Conservation (phyloP, 2,113 vertebrate species). For the Asarcornis scutulata region DNA sequence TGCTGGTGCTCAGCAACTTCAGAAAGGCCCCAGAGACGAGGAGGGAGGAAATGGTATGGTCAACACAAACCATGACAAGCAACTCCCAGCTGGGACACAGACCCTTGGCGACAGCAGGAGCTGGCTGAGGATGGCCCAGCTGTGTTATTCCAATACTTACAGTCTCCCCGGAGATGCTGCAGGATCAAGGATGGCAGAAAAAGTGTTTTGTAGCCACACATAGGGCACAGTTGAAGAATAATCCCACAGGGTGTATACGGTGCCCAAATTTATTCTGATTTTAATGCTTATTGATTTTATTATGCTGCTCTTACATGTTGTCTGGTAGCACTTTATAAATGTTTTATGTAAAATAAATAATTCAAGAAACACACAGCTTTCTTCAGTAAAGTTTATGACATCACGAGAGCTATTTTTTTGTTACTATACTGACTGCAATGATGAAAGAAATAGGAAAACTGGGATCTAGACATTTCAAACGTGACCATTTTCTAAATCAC, state of each 20-base stretch:
- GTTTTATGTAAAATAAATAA: slow-evolving; percentile 68
- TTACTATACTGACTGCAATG: slow-evolving; percentile 12
- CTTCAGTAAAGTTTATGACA: slow-evolving; percentile 60
- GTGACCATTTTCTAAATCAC: slow-evolving; percentile 39
- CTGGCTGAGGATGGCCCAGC: not conserved
- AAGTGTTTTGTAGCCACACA: not conserved
- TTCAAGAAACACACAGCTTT: slow-evolving; percentile 43
- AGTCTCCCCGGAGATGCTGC: not conserved
- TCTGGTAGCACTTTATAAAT: slow-evolving; percentile 58
- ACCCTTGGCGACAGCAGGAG: not conserved
- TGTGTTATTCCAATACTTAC: not conserved
- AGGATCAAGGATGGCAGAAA: not conserved
- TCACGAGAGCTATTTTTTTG: slow-evolving; percentile 56
- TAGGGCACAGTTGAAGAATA: not conserved
- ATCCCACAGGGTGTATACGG: not conserved
- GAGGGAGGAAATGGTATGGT: not conserved
- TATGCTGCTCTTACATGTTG: slow-evolving; percentile 15
- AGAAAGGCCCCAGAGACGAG: not conserved
- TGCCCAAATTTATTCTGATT: slow-evolving; percentile 30
- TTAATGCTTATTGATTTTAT: slow-evolving; percentile 59
- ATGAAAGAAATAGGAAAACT: slow-evolving; percentile 47
- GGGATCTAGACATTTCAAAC: slow-evolving; percentile 20
- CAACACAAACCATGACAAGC: not conserved
- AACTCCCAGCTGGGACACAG: not conserved
- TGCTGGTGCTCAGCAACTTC: fast-evolving